Evolutionary conservation across 1,140 invertebrate genomes (phyloP).

Genomic region (Dendrolimus punctatus): DNA sequence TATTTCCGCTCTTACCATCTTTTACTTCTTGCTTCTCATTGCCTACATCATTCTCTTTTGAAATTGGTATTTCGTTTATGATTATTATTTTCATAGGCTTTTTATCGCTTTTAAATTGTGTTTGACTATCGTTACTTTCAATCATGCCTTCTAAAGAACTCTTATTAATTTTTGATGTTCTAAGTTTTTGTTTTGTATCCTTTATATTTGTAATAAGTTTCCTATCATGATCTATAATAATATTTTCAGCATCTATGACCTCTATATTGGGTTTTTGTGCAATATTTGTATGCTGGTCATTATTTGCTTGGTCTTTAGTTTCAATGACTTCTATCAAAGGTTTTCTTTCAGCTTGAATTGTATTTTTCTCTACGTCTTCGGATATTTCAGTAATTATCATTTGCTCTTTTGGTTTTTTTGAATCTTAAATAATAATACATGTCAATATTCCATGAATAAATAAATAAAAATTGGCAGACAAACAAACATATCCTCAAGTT

Average conservation of each 20-base stretch:
- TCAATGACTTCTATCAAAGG: slow-evolving; percentile 45
- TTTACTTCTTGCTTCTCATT: slow-evolving; percentile 10
- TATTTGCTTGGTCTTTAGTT: not conserved
- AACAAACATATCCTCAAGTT: no score
- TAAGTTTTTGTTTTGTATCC: slow-evolving; percentile 2
- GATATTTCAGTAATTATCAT: slow-evolving; percentile 18
- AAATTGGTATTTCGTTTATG: slow-evolving; percentile 1
- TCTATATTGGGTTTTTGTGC: slow-evolving; percentile 1
- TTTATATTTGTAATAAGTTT: slow-evolving; percentile 24
- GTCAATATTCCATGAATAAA: no score
- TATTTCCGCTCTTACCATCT: slow-evolving; percentile 1
- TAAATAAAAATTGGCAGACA: no score
- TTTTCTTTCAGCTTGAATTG: slow-evolving; percentile 18
- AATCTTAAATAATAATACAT: slow-evolving; percentile 4
- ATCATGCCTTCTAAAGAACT: no score
- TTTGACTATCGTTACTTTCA: no score
- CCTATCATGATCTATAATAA: slow-evolving; percentile 34
- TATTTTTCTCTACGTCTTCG: slow-evolving; percentile 12
- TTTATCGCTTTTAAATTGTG: not conserved
- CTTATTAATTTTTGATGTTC: no score
- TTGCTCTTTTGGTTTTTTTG: slow-evolving; percentile 7
- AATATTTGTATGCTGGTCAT: no score
- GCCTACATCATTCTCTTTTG: not conserved
- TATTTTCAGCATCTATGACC: slow-evolving; percentile 21
- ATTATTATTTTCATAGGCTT: slow-evolving; percentile 12